Conservation (phyloP, 2,797 vertebrate genomes). For the Cossypha dichroa region DNA sequence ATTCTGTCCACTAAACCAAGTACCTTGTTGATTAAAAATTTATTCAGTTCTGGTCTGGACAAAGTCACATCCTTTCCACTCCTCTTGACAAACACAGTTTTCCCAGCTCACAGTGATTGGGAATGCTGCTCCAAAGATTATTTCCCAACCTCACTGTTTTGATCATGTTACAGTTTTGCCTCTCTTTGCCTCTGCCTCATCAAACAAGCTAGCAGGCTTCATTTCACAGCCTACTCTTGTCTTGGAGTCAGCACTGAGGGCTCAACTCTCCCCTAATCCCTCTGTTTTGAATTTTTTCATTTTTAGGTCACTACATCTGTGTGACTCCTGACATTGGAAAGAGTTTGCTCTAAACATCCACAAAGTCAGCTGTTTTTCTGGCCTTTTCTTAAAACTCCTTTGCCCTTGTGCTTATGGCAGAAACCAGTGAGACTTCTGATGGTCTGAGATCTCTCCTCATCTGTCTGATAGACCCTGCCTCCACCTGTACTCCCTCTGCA, state of each 20-base stretch:
- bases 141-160: neutral
- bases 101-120: neutral
- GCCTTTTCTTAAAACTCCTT: neutral
- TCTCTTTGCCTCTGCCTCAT: neutral
- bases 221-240: neutral
- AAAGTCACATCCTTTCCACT: neutral
- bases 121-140: neutral
- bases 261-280: neutral
- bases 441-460: neutral
- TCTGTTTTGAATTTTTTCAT: neutral
- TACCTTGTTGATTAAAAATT: neutral
- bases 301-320: neutral
- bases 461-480: neutral
- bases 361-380: neutral
- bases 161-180: neutral
- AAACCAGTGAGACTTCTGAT: neutral
- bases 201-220: neutral
- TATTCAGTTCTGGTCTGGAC: neutral
- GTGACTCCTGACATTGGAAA: neutral
- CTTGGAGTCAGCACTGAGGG: rapidly evolving
- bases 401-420: neutral
- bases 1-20: neutral
- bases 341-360: neutral
- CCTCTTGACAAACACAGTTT: neutral
- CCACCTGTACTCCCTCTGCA: neutral